These are phyloP conservation scores for Crocuta crocuta DNA, from an alignment of 2,113 vertebrate species.

Conservation along the genomic window DNA sequence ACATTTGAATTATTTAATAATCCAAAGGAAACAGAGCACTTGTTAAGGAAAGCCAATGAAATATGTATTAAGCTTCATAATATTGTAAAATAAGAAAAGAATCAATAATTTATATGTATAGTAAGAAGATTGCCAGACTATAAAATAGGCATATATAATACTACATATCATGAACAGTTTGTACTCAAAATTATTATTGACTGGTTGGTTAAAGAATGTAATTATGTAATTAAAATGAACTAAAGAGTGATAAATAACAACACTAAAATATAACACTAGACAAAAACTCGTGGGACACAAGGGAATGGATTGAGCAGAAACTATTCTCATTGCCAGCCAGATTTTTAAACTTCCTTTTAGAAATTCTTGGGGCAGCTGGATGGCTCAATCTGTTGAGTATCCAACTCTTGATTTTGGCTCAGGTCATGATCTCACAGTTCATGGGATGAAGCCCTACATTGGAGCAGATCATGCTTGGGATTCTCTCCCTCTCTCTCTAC, in stretches of 20 bases:
- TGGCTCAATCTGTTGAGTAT: too few relatives aligned
- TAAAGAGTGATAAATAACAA: not conserved
- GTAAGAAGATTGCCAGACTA: not conserved
- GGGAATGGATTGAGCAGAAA: not conserved
- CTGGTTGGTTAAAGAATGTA: not conserved
- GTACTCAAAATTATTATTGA: not conserved
- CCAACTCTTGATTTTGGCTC: too few relatives aligned
- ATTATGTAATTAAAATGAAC: slow-evolving; percentile 50
- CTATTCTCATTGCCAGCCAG: not conserved
- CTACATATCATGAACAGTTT: not conserved
- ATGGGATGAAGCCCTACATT: too few relatives aligned
- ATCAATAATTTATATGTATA: not conserved
- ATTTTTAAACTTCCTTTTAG: not conserved
- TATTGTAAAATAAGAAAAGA: not conserved
- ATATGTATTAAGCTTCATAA: not conserved
- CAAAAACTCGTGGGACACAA: not conserved
- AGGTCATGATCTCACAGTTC: too few relatives aligned
- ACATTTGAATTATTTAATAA: slow-evolving; percentile 32
- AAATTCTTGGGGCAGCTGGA: not conserved
- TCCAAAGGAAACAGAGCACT: not conserved
- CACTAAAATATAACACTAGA: not conserved
- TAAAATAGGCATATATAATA: not conserved
- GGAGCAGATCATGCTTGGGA: too few relatives aligned
- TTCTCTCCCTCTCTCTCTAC: too few relatives aligned
- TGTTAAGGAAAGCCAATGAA: slow-evolving; percentile 16